Evolutionary conservation across 2,113 vertebrate species (phyloP), one percentile per base, ranked within the genome.

Genomic region (Grus americana): DNA sequence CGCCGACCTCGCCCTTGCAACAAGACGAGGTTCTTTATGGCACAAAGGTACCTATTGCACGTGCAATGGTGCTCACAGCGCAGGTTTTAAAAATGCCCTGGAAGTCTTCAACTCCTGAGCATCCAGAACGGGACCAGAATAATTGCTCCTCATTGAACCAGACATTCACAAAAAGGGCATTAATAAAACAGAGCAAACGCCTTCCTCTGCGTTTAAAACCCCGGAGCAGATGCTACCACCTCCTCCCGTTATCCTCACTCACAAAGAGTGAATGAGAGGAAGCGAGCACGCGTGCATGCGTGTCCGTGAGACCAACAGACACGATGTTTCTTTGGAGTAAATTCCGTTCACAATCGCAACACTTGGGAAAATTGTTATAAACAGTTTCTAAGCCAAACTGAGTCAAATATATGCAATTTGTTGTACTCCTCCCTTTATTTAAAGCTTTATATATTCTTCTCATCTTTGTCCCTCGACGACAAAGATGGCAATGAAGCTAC

Each of bases 241-340:
- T 70, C 59, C 26, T 84, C 34, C 68, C 5, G 2, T 32, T 5
- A 14, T 2, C 40, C 44, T 71, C 85, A 16, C 52, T 71, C 85
- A 16, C 52, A 19, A 12, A 22, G 7, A 30, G 7, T 0, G 11
- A 30, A 44, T 4, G 21, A 5, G 36, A 30, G 44, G 32, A 19
- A 46, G 46, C 2, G 1, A 50, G 24, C 2, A 4, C 6, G 2
- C 7, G 2, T 9, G 15, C 15, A 7, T 4, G 11, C 4, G 34
- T 5, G 11, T 3, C 29, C 22, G 38, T 0, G 10, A n/a, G 49
- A 19, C 26, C 23, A 11, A 63, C 22, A 57, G 44, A 34, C 5
- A 3, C 1, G 11, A 14, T 2, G 2, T 30, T 44, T 20, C 38
- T 17, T 22, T 14, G 14, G 26, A 19, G 18, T 38, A 40, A 58